Percentiles rank a stretch among this genome's conserved stretches.
Conservation (phyloP, 92 coral and sea anemone species). For the Actinernus sp. region DNA sequence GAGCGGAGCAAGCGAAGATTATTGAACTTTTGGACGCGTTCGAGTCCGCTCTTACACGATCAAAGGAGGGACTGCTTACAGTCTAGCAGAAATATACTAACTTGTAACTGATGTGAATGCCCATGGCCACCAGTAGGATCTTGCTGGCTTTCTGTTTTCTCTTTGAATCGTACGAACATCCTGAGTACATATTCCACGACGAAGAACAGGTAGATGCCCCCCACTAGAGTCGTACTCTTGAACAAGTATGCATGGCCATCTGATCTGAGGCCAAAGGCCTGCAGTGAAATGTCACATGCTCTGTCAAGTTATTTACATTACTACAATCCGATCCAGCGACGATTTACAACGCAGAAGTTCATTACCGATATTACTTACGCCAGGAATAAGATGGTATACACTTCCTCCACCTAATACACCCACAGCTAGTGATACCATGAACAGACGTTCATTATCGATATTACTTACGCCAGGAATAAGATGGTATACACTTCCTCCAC, state of each 20-base stretch:
- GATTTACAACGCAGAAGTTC: not conserved
- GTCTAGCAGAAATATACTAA: too few species aligned
- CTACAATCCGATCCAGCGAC: not conserved
- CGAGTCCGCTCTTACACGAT: too few species aligned
- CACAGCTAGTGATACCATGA: slow-evolving; percentile 51
- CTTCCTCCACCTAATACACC: slow-evolving; percentile 53
- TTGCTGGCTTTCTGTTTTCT: not conserved
- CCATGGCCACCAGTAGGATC: not conserved
- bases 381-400: slow-evolving; percentile 45
- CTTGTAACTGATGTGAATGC: not conserved
- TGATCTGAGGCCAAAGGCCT: slow-evolving; percentile 22
- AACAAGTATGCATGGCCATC: slow-evolving; percentile 17
- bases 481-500: slow-evolving; percentile 50
- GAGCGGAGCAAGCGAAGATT: too few species aligned
- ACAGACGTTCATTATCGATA: slow-evolving; percentile 3
- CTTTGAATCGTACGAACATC: slow-evolving; percentile 1
- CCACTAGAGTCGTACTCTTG: slow-evolving; percentile 9
- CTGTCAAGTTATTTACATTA: not conserved
- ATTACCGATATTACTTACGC: slow-evolving; percentile 15
- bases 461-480: slow-evolving; percentile 42
- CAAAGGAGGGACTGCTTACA: too few species aligned
- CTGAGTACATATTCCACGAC: slow-evolving; percentile 23
- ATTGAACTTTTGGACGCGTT: too few species aligned
- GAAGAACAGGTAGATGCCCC: slow-evolving; percentile 29
- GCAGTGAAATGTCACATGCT: too few species aligned